phyloP scores from a whole-genome alignment of 2,113 vertebrate species.

The Lycaon pictus region DNA sequence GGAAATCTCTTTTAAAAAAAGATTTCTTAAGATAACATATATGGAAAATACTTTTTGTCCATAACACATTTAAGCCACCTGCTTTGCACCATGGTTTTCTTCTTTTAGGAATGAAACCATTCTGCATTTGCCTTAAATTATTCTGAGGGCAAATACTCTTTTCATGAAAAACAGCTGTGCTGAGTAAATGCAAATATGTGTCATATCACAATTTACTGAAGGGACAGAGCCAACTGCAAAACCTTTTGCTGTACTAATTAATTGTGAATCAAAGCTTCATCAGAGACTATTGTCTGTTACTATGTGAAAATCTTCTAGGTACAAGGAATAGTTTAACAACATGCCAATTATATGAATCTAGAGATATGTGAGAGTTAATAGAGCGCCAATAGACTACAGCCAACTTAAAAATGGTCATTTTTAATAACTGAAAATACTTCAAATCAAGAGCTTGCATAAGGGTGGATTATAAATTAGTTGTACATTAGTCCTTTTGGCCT shows the following conservation, averaged over 20 bases:
- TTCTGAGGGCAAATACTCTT: conserved; percentile 70
- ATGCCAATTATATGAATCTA: conserved; percentile 59
- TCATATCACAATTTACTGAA: conserved; percentile 69
- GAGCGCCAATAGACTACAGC: conserved; percentile 13
- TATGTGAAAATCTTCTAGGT: conserved; percentile 61
- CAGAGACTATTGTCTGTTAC: conserved; percentile 72
- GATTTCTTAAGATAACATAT: conserved; percentile 34
- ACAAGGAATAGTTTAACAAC: conserved; percentile 64
- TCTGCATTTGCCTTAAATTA: conserved; percentile 62
- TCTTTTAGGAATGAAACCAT: conserved; percentile 42
- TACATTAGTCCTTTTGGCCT: not conserved
- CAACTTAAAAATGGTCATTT: conserved; percentile 39
- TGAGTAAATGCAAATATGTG: conserved; percentile 71
- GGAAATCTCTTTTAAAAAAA: conserved; percentile 38
- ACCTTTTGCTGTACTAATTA: conserved; percentile 78
- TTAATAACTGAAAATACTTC: conserved; percentile 50
- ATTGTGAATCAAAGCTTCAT: conserved; percentile 76
- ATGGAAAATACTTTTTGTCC: conserved; percentile 60
- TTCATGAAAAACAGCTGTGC: conserved; percentile 74
- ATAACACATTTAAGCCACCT: conserved; percentile 66
- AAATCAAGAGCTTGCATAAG: not conserved
- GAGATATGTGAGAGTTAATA: conserved; percentile 45
- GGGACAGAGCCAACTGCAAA: conserved; percentile 72
- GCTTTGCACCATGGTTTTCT: not conserved
- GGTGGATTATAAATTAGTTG: not conserved